Evolutionary conservation across 2,888 invertebrate species (phyloP).

Genomic region (Doris montereyensis): DNA sequence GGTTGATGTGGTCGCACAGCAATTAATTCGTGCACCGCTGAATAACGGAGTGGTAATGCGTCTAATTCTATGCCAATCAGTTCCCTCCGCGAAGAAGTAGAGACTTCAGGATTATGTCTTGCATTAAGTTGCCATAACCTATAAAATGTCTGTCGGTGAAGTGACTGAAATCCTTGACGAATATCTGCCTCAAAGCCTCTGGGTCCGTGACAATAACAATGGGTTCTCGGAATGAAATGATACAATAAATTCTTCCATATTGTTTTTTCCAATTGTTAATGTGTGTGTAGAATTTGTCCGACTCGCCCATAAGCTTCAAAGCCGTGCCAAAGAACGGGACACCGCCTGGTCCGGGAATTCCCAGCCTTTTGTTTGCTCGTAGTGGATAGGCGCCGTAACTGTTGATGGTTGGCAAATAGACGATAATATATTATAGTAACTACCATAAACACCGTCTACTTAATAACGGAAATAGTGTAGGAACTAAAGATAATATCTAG

Average conservation of each 20-base stretch:
- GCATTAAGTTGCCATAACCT: background rate
- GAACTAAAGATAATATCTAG: no score
- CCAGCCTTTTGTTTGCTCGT: no score
- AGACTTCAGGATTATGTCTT: background rate
- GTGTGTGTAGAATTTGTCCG: no score
- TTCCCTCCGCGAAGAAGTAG: slow-evolving; percentile 20
- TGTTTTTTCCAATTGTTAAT: slow-evolving; percentile 29
- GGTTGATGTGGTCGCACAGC: slow-evolving; percentile 9
- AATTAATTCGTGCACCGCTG: slow-evolving; percentile 20
- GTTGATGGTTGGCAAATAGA: no score
- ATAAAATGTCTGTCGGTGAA: slow-evolving; percentile 47
- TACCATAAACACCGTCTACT: no score
- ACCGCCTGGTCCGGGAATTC: no score
- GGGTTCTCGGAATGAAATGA: slow-evolving; percentile 32
- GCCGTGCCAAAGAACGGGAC: no score
- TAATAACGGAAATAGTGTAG: no score
- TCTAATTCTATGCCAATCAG: slow-evolving; percentile 23
- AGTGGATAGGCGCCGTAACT: no score
- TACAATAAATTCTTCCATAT: slow-evolving; percentile 36
- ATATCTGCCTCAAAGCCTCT: slow-evolving; percentile 48
- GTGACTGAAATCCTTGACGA: slow-evolving; percentile 49
- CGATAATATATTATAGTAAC: no score
- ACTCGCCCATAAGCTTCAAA: no score
- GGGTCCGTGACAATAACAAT: slow-evolving; percentile 45
- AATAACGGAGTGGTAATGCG: slow-evolving; percentile 27